Evolutionary conservation across 2,888 invertebrate genomes (phyloP), one percentile per base, ranked within the genome.

Genomic region (Netelia fuscicornis): DNA sequence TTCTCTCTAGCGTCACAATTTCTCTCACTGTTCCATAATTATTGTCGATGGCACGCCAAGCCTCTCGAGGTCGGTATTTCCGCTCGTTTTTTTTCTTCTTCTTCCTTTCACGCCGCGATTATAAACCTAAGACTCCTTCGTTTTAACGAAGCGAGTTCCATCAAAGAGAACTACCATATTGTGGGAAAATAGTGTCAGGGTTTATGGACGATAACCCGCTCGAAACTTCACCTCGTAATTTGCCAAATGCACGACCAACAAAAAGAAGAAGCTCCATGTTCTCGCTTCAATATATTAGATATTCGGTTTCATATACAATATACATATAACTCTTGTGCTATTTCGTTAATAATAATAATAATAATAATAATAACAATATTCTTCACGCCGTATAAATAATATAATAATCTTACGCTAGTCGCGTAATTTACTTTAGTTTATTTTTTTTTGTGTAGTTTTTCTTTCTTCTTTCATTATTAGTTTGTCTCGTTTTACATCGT

Each of bases 281-380:
- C 42, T 77, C 17, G 58, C 25, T 58, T 67, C 77, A 77, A 77
- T 77, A 77, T 79, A 79, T 70, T 79, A 79, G 79, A 64, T 70
- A 79, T 79, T 79, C 79, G 64, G 17, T 79, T 48, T 79, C 71
- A 71, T 79, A 79, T 79, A 79, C 71, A 79, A 79, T 79, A 71
- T 79, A 79, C 79, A 79, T 79, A 71, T 42, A 79, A 79, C 70
- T 71, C 64, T 79, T 79, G 79, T 79, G 79, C 79, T 79, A 79
- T 58, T 79, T 62, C 54, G 42, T 64, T 68, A 65, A 60, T 60
- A 60, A 25, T 60, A 25, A 60, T 25, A 25, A 64, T 64, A 64
- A 42, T 64, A 65, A 77, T 77, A 60, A 78, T 78, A 68, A 78
- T 65, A 60, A 78, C 68, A 44, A 70, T 71, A 64, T 62, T 79